phyloP scores from a whole-genome alignment of 2,888 invertebrate genomes.

The Scaptomyza caliginosa region DNA sequence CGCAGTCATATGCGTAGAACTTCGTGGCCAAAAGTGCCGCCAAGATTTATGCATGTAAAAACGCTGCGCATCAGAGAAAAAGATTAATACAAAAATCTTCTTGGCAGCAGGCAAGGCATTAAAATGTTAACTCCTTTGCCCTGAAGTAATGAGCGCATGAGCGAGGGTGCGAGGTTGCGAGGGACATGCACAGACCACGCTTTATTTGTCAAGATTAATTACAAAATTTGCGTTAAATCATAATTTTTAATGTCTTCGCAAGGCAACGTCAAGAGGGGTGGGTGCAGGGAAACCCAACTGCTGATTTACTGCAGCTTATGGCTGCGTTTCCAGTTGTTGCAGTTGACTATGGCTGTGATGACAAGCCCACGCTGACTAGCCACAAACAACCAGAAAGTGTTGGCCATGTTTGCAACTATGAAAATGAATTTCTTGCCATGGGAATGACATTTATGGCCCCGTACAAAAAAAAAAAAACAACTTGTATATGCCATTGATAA shows the following conservation, averaged over 20 bases:
- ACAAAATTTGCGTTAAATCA: constrained; percentile 78
- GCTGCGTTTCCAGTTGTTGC: constrained; percentile 18
- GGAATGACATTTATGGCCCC: constrained; percentile 63
- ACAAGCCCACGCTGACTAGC: constrained; percentile 47
- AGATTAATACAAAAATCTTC: constrained; percentile 55
- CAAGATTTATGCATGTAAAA: constrained; percentile 60
- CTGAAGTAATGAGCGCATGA: constrained; percentile 7
- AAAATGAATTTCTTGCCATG: constrained; percentile 30
- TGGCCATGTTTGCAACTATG: constrained; percentile 48
- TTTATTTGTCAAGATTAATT: constrained; percentile 79
- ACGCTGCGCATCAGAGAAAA: constrained; percentile 27
- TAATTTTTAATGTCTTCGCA: constrained; percentile 64
- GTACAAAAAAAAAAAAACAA: constrained; percentile 28
- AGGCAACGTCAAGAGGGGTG: constrained; percentile 19
- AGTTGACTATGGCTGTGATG: constrained; percentile 28
- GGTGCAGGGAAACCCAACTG: constrained; percentile 26
- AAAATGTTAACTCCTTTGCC: constrained; percentile 45
- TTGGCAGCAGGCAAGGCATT: constrained; percentile 33
- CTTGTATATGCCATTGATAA: constrained; percentile 36
- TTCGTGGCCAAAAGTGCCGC: constrained; percentile 52
- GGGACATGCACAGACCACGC: constrained; percentile 30
- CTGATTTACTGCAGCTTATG: constrained; percentile 57
- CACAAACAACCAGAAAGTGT: constrained; percentile 23
- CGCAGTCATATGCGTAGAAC: constrained; percentile 34
- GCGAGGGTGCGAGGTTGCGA: neutral